Base-by-base conservation (phyloP, 2,113 vertebrate genomes). In the Cheirogaleus medius region DNA sequence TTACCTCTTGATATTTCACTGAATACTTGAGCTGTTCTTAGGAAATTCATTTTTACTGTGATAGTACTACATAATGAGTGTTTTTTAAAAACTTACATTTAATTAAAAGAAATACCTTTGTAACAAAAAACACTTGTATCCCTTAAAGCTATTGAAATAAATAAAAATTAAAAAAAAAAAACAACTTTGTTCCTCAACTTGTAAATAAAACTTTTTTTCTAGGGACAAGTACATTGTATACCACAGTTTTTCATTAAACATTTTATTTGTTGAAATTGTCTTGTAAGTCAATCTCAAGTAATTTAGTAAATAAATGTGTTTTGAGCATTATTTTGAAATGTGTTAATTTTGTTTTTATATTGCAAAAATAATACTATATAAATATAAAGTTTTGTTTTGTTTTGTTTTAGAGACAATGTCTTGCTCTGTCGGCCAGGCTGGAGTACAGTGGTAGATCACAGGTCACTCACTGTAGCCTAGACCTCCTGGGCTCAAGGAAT, bases 111-210 rank as follows among this genome's bases (percentile, higher is more conserved):
- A 94, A 90, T 89, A 94, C 85, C 81, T 63, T 98, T 98, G 82
- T 96, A 63, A 29, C 25, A 63, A 63, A 63, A 63, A 29, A 63
- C 58, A 63, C 58, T 56, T 63, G 58, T 63, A 63, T 63, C 10
- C 25, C 25, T 25, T 63, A 63, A 63, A 63, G 58, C 58, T 63
- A 27, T 63, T 63, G 58, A 63, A 63, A 63, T 63, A 63, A 63
- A 63, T 63, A 63, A 63, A 27, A 63, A 63, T 63, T 1, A 11
- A 47, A 20, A 20, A 63, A 95, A 93, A 87, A 82, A 97, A 94
- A 88, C 89, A 95, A 83, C 81, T 58, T 98, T 98, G 82, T 96
- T 97, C 91, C 91, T 98, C 86, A 95, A 87, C 83, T 97, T 97
- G 76, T 98, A 98, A 97, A 90, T 98, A 94, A 95, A 97, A 96